Conservation (phyloP, 1,140 invertebrate genomes). For the Brachionus paranguensis region DNA sequence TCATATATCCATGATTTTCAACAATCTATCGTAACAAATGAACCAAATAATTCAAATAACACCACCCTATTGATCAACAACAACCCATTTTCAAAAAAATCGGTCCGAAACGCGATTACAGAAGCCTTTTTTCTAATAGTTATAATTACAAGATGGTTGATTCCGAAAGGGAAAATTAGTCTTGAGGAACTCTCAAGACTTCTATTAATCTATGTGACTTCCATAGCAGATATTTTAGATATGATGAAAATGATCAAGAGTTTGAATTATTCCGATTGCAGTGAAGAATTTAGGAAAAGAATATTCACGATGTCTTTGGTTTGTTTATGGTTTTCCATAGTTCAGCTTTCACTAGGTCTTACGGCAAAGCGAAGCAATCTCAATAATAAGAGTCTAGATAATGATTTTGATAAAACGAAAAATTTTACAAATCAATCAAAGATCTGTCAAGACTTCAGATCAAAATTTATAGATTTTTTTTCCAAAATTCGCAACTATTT, state of each 20-base stretch:
- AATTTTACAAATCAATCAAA: background rate
- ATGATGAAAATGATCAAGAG: slow-evolving; percentile 9
- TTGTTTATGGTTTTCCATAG: background rate
- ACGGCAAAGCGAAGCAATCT: background rate
- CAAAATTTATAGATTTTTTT: background rate
- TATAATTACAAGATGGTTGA: background rate
- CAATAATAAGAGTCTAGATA: background rate
- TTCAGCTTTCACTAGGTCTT: background rate
- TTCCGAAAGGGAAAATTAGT: slow-evolving; percentile 12
- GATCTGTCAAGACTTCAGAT: background rate
- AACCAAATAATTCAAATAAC: background rate
- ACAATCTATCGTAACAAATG: background rate
- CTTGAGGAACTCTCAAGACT: background rate
- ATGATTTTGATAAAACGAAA: background rate
- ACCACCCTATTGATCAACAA: background rate
- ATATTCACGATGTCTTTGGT: background rate
- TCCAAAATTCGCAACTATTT: background rate
- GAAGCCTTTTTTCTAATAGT: slow-evolving; percentile 7
- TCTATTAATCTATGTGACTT: background rate
- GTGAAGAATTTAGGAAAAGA: background rate
- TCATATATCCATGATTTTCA: background rate
- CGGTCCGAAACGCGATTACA: background rate
- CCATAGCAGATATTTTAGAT: slow-evolving; percentile 2
- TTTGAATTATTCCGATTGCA: background rate
- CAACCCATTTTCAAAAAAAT: slow-evolving; percentile 2